These are phyloP conservation scores for Acheta domesticus DNA, from an alignment of 2,888 invertebrate genomes.

Conservation along the genomic window DNA sequence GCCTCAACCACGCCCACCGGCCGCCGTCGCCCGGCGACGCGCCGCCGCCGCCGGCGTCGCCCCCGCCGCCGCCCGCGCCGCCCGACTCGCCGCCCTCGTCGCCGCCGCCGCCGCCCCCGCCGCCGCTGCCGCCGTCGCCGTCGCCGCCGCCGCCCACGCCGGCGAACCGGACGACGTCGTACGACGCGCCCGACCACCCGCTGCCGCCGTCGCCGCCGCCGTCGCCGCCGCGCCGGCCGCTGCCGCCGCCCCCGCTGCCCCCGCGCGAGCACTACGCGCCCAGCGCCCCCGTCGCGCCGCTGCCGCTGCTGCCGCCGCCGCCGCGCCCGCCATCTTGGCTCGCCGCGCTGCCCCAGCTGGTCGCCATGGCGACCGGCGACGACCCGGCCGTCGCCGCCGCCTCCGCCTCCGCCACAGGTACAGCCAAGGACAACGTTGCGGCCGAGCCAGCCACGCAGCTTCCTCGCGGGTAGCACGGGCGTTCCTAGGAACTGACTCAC, in stretches of 20 bases:
- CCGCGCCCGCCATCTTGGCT: conserved; percentile 34
- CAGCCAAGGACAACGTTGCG: background rate
- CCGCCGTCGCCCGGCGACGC: conserved; percentile 4
- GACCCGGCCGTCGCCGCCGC: background rate
- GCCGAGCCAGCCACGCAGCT: too few relatives aligned
- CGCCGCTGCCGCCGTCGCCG: background rate
- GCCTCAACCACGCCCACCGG: conserved; percentile 21
- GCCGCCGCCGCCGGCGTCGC: conserved; percentile 21
- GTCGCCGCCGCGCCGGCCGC: too few relatives aligned
- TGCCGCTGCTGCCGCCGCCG: conserved; percentile 29
- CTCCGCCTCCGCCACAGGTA: conserved; percentile 4
- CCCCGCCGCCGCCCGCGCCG: conserved; percentile 12
- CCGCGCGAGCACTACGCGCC: conserved; percentile 34
- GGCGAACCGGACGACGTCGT: too few relatives aligned
- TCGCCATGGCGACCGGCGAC: background rate
- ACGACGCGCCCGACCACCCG: too few relatives aligned
- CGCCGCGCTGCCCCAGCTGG: conserved; percentile 28
- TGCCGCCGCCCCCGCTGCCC: too few relatives aligned
- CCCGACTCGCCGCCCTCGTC: background rate
- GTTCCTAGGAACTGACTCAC: too few relatives aligned
- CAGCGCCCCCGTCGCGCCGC: conserved; percentile 29
- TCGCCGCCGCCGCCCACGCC: background rate
- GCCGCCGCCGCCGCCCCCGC: background rate
- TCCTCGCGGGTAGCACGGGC: too few relatives aligned
- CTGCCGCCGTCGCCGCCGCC: conserved; percentile 27